phyloP scores from a whole-genome alignment of 2,888 invertebrate species.

The Aquatica leii region DNA sequence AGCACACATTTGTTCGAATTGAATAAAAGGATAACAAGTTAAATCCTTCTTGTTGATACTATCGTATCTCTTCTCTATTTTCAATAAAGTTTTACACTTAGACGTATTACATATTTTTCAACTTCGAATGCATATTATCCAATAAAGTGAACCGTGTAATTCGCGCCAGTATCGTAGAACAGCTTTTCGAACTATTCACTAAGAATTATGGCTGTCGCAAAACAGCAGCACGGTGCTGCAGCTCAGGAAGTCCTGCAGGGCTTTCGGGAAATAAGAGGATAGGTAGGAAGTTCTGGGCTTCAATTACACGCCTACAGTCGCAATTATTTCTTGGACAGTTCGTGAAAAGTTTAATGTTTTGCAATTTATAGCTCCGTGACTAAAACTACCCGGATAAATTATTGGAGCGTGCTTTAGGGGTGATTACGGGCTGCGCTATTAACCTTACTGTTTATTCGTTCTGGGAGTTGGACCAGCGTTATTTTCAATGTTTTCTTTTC shows the following conservation, averaged over 20 bases:
- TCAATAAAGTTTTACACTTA: too few relatives aligned
- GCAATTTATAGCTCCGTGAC: conserved; percentile 56
- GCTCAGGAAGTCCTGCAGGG: conserved; percentile 35
- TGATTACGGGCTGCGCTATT: conserved; percentile 47
- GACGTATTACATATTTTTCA: too few relatives aligned
- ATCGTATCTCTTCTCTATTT: not conserved
- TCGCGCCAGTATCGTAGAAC: conserved; percentile 17
- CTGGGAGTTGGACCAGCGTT: conserved; percentile 20
- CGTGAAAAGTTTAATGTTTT: conserved; percentile 56
- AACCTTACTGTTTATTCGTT: conserved; percentile 43
- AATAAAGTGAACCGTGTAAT: not conserved
- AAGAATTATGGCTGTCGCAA: conserved; percentile 32
- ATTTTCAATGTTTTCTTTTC: conserved; percentile 21
- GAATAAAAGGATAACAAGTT: conserved; percentile 10
- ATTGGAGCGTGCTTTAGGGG: conserved; percentile 49
- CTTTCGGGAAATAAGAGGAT: conserved; percentile 39
- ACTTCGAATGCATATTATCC: too few relatives aligned
- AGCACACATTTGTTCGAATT: conserved; percentile 4
- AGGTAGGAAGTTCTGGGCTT: conserved; percentile 43
- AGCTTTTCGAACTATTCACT: conserved; percentile 27
- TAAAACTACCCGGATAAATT: conserved; percentile 50
- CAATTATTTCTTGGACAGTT: conserved; percentile 60
- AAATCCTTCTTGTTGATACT: conserved; percentile 5
- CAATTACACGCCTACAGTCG: conserved; percentile 57
- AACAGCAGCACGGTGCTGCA: conserved; percentile 18